Percentiles rank a stretch among this genome's conserved stretches.
Conservation (phyloP, 2,888 invertebrate species). For the Dusona sp. region DNA sequence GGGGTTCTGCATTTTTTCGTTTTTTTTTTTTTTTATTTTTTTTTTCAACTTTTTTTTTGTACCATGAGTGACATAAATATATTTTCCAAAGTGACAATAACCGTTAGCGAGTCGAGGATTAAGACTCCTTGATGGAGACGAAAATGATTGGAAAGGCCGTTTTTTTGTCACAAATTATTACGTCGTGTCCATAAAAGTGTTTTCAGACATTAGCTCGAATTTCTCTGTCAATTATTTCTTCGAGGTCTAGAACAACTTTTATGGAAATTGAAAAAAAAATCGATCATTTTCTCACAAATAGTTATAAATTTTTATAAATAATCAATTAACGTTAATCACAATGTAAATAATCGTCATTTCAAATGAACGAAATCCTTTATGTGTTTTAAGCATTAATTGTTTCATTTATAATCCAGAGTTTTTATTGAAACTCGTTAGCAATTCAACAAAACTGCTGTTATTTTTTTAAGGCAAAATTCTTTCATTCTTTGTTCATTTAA, state of each 20-base stretch:
- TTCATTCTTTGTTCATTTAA: too few relatives aligned
- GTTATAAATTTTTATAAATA: too few relatives aligned
- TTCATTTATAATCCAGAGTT: too few relatives aligned
- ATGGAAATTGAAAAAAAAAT: too few relatives aligned
- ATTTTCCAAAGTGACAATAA: not conserved
- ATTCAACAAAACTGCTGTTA: too few relatives aligned
- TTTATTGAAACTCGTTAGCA: too few relatives aligned
- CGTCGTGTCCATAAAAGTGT: not conserved
- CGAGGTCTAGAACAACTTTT: not conserved
- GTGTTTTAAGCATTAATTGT: too few relatives aligned
- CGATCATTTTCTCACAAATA: too few relatives aligned
- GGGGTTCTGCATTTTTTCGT: constrained; percentile 20
- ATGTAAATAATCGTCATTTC: too few relatives aligned
- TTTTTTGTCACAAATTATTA: not conserved
- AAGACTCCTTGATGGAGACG: not conserved
- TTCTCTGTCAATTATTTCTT: not conserved
- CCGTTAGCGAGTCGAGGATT: not conserved
- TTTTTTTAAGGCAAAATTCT: too few relatives aligned
- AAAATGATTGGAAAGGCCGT: not conserved
- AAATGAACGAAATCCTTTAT: too few relatives aligned
- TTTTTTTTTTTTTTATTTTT: not conserved
- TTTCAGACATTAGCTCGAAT: not conserved
- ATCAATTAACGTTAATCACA: too few relatives aligned
- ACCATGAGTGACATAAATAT: constrained; percentile 14
- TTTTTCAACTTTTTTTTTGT: not conserved